A percentile compares a stretch with the other conserved stretches of the same genome.
Conservation (phyloP, 2,113 vertebrate species). For the Platysternon megacephalum region DNA sequence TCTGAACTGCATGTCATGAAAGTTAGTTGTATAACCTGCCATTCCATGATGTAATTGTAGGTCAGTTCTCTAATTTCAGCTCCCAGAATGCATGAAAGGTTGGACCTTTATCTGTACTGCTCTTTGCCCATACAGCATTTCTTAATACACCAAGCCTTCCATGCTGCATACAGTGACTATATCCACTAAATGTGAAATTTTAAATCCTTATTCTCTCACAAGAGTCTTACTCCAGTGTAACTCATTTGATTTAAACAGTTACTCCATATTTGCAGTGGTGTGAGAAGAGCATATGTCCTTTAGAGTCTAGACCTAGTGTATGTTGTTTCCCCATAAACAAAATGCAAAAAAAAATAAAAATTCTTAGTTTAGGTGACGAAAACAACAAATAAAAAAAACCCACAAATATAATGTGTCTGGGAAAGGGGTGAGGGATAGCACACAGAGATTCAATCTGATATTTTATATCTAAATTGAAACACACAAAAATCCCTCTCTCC, state of each 20-base stretch:
- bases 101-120: background rate
- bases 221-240: rapidly evolving
- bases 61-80: background rate
- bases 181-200: background rate
- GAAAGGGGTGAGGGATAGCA: background rate
- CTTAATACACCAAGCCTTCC: background rate
- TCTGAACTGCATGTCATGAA: background rate
- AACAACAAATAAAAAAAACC: background rate
- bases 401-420: background rate
- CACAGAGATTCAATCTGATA: background rate
- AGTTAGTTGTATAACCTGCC: background rate
- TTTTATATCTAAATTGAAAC: background rate
- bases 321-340: background rate
- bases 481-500: background rate
- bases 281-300: background rate
- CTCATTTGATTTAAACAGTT: background rate
- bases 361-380: background rate
- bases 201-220: background rate
- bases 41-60: background rate
- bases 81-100: background rate
- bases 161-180: background rate
- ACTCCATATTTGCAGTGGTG: rapidly evolving
- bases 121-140: background rate
- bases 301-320: rapidly evolving
- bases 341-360: background rate